Conservation (phyloP, 2,797 vertebrate species). For the Esox lucius region DNA sequence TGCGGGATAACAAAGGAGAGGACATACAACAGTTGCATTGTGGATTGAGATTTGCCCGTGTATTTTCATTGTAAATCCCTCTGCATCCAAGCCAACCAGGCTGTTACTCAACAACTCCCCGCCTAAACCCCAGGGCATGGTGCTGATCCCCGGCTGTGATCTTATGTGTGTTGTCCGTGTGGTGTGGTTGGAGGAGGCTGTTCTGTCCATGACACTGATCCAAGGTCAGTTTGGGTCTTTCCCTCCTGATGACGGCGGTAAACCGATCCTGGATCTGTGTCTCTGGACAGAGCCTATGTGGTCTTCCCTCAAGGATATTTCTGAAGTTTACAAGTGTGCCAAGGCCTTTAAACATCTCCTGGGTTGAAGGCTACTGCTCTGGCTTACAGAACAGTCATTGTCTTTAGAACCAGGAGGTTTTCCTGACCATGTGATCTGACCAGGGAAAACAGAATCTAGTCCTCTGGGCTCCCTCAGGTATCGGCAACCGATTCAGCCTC, state of each 20-base stretch:
- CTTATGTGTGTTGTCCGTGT: conserved; percentile 16
- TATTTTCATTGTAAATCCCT: conserved; percentile 20
- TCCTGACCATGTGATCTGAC: conserved; percentile 1
- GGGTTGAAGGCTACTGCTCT: conserved; percentile 47
- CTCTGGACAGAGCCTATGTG: neutral
- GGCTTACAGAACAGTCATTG: conserved; percentile 19
- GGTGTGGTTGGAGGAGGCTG: conserved; percentile 28
- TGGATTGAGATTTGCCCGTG: conserved; percentile 18
- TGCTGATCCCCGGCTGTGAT: conserved; percentile 64
- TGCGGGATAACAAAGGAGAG: neutral
- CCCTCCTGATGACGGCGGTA: neutral
- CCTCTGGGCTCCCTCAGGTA: conserved; percentile 52
- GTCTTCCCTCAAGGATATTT: conserved; percentile 28
- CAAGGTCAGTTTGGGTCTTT: conserved; percentile 31
- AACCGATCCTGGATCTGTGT: neutral
- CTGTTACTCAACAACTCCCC: conserved; percentile 43
- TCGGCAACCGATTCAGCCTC: conserved; percentile 45
- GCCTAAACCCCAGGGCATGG: conserved; percentile 57
- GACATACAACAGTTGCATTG: conserved; percentile 5
- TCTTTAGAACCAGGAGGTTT: neutral
- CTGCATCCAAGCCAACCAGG: conserved; percentile 24
- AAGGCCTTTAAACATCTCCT: conserved; percentile 34
- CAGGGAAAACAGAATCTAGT: conserved; percentile 4
- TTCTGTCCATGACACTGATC: conserved; percentile 23
- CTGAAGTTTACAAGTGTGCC: conserved; percentile 69